A percentile compares a stretch with the other conserved stretches of the same genome.
These are phyloP conservation scores for Tetramorium simillimum DNA, from an alignment of 1,140 invertebrate genomes.

Conservation along the genomic window DNA sequence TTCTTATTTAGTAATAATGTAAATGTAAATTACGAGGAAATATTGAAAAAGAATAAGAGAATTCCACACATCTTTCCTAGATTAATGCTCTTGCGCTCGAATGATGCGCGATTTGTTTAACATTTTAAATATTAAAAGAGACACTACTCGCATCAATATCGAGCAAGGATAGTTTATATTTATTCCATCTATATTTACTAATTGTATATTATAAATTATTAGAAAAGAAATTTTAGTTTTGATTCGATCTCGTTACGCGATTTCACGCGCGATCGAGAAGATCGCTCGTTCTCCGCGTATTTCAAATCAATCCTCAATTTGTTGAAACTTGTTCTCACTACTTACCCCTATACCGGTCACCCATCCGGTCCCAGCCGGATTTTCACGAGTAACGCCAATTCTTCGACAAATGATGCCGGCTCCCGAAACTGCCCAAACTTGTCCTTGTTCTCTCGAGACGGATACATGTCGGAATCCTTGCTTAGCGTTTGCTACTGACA, in stretches of 20 bases:
- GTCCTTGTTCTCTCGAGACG: conserved; percentile 85
- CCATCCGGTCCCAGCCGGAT: conserved; percentile 92
- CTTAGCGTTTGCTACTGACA: conserved; percentile 80
- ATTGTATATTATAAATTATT: neutral
- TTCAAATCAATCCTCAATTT: neutral
- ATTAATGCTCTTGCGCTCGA: neutral
- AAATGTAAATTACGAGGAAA: neutral
- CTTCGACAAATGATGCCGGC: conserved; percentile 91
- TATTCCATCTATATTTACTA: neutral
- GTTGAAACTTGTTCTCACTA: conserved; percentile 12
- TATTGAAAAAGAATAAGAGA: neutral
- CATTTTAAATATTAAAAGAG: neutral
- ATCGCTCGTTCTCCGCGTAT: neutral
- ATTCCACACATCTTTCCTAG: neutral
- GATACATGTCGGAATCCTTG: conserved; percentile 89
- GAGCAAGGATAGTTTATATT: neutral
- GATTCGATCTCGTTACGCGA: neutral
- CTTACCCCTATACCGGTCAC: conserved; percentile 89
- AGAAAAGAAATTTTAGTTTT: neutral
- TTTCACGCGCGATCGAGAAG: neutral
- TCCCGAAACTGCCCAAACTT: conserved; percentile 91
- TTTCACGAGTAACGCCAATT: conserved; percentile 89
- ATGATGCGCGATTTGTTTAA: neutral
- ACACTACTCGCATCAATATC: conserved; percentile 53
- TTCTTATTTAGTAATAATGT: neutral